These are phyloP conservation scores for Antheraea assamensis DNA, from an alignment of 2,888 invertebrate species.

Conservation along the genomic window DNA sequence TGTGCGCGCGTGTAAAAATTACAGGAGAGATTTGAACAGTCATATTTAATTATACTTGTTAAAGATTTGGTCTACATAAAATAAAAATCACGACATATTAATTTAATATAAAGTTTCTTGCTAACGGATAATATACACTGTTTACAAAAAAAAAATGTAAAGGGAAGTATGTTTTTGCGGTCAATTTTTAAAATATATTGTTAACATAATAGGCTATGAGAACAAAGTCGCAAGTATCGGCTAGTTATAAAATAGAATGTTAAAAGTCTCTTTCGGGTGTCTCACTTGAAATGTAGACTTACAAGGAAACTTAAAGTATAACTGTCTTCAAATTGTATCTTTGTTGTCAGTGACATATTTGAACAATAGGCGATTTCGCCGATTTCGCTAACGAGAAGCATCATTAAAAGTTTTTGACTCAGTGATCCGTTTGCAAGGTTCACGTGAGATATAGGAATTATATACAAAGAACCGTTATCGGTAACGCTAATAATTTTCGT, in stretches of 20 bases:
- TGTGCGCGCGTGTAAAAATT: too few species aligned
- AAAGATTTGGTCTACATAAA: too few species aligned
- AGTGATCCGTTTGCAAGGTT: slow-evolving; percentile 42
- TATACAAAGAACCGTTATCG: slow-evolving; percentile 1
- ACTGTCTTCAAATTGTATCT: not conserved
- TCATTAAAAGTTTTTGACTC: slow-evolving; percentile 70
- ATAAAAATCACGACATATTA: too few species aligned
- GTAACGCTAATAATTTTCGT: not conserved
- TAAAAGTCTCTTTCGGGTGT: not conserved
- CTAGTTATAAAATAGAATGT: not conserved
- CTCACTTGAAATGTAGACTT: not conserved
- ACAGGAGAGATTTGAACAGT: too few species aligned
- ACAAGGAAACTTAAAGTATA: not conserved
- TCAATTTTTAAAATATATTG: too few species aligned
- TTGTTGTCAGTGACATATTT: slow-evolving; percentile 10
- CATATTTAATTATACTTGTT: too few species aligned
- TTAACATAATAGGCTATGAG: too few species aligned
- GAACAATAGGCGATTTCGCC: slow-evolving; percentile 25
- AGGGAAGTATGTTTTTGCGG: too few species aligned
- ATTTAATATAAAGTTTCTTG: too few species aligned
- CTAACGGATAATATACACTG: too few species aligned
- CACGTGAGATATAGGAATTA: not conserved
- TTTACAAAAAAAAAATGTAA: too few species aligned
- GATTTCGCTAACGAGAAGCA: slow-evolving; percentile 46
- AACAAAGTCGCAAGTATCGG: too few species aligned